Percentiles rank a stretch among this genome's conserved stretches.
These are phyloP conservation scores for Apistogramma diplotaenia DNA, from an alignment of 2,113 vertebrate species.

Conservation along the genomic window DNA sequence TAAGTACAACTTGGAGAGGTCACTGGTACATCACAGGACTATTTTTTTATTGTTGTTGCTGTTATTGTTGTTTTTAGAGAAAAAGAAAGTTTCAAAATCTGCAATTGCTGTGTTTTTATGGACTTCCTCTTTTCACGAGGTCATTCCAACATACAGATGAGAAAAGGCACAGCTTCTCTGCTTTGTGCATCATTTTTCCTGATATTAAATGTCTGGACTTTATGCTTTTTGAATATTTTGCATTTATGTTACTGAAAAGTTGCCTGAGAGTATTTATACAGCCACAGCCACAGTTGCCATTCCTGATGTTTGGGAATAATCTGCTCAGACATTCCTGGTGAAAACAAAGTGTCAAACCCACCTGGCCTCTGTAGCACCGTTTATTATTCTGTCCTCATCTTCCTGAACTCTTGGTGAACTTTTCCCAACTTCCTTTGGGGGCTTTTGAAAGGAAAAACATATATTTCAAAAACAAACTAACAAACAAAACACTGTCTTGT, in stretches of 20 bases:
- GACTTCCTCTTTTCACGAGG: not conserved
- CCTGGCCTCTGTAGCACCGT: not conserved
- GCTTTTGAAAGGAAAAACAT: not conserved
- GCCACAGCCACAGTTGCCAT: not conserved
- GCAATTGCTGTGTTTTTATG: not conserved
- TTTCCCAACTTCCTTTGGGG: not conserved
- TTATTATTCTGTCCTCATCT: not conserved
- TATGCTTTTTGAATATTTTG: not conserved
- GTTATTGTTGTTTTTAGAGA: no score
- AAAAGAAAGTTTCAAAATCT: not conserved
- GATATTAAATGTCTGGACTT: not conserved
- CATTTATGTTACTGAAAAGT: not conserved
- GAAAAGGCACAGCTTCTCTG: not conserved
- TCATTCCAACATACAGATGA: not conserved
- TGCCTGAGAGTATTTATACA: not conserved
- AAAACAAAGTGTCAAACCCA: rapidly evolving
- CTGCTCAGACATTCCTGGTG: not conserved
- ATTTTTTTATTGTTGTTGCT: no score
- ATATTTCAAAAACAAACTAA: not conserved
- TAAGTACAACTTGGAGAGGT: not conserved
- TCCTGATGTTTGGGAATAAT: not conserved
- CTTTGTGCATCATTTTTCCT: not conserved
- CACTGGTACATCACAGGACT: not conserved
- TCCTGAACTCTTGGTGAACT: not conserved
- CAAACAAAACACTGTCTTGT: not conserved